Base-by-base conservation (phyloP, 1,140 invertebrate species). In the Dryas iulia region DNA sequence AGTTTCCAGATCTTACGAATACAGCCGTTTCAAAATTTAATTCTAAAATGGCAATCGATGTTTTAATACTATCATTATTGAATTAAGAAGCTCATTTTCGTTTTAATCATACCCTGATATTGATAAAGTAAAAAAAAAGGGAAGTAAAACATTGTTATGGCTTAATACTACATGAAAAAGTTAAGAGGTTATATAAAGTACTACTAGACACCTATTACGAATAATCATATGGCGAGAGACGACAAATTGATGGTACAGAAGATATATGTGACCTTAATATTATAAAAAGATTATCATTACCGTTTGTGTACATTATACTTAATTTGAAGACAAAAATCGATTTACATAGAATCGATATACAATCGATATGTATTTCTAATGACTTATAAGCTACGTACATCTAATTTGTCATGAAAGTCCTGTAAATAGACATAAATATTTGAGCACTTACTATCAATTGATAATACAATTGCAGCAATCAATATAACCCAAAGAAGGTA, bases 191-290 rank as follows among this genome's bases (percentile, higher is more conserved):
- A 63, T 39, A 31, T 59, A 63, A 18, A 64, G 14, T 35, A 64
- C 56, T 61, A 69, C 53, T 59, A 52, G 39, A 69, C 39, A 69
- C 61, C 59, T 58, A 64, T 69, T 69, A 69, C 26, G 28, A 59
- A 53, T 66, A 61, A 63, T 59, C 30, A 69, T 69, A 69, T 69
- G 67, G 67, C 67, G 67, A 69, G 67, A 69, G 58, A 68, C 59
- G 66, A 68, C 66, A 69, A 64, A 63, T 53, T 59, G 56, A 69
- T 26, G 18, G 62, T 57, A 12, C 6, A 8, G 39, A 21, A 47
- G 3, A 47, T 47, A 47, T 47, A 21, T 2, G 18, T 47, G 39
- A 39, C 3, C 39, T 21, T 47, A 47, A 47, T 18, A 39, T 8
- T 21, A 47, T 39, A 18, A 47, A 4, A 47, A 47, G 18, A 47